A percentile compares a stretch with the other conserved stretches of the same genome.
These are phyloP conservation scores for Dreissena polymorpha DNA, from an alignment of 1,140 invertebrate species.

Conservation along the genomic window DNA sequence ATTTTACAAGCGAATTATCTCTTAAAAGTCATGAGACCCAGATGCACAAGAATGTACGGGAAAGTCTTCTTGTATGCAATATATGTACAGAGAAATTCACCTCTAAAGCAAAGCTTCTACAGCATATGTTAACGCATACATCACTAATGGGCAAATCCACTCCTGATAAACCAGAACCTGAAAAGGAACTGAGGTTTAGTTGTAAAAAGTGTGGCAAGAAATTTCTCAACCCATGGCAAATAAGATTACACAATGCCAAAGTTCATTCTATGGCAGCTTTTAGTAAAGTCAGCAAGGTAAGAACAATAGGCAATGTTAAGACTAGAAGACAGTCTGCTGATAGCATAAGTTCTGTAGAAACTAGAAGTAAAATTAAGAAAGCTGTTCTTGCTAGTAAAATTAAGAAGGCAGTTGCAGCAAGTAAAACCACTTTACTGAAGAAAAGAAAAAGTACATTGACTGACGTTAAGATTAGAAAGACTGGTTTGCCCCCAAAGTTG, in stretches of 20 bases:
- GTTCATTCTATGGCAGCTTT: neutral
- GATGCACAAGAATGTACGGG: neutral
- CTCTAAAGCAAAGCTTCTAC: constrained; percentile 13
- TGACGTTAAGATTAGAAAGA: too few relatives aligned
- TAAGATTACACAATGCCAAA: constrained; percentile 11
- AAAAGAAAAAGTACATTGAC: too few relatives aligned
- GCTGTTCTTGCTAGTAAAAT: too few relatives aligned
- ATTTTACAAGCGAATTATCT: neutral
- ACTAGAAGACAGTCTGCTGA: too few relatives aligned
- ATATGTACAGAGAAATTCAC: constrained; percentile 32
- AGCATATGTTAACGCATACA: constrained; percentile 42
- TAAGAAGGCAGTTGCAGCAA: too few relatives aligned
- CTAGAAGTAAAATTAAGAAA: too few relatives aligned
- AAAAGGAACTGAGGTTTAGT: neutral
- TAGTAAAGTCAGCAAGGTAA: too few relatives aligned
- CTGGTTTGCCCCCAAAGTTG: too few relatives aligned
- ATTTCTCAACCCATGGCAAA: neutral
- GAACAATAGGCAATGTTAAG: too few relatives aligned
- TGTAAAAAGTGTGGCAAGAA: constrained; percentile 27
- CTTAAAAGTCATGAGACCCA: constrained; percentile 19
- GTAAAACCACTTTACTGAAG: too few relatives aligned
- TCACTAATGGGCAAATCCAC: constrained; percentile 20
- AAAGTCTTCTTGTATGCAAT: neutral
- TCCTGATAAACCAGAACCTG: neutral
- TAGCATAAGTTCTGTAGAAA: too few relatives aligned